These are phyloP conservation scores for Zosterops hypoxanthus DNA, from an alignment of 2,113 vertebrate species.

Conservation along the genomic window DNA sequence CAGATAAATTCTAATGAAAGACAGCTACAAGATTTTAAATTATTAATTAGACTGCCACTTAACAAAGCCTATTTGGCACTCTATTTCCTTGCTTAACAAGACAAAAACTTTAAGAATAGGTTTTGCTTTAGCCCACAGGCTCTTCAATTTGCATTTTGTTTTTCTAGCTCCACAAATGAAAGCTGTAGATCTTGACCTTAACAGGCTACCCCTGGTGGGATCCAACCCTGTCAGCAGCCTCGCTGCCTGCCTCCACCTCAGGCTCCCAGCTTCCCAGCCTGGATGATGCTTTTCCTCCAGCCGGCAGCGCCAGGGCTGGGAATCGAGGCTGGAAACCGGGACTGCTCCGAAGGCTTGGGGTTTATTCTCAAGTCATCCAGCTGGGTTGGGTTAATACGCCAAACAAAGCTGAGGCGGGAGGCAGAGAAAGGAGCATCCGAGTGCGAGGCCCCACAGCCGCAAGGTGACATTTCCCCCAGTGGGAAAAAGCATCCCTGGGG, in stretches of 20 bases:
- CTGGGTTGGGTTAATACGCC: background rate
- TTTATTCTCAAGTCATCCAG: background rate
- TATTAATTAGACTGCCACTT: slow-evolving; percentile 86
- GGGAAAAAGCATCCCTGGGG: background rate
- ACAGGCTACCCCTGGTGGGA: slow-evolving; percentile 44
- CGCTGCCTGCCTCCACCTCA: background rate
- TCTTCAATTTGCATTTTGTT: slow-evolving; percentile 76
- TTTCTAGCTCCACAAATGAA: slow-evolving; percentile 71
- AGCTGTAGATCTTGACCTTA: slow-evolving; percentile 73
- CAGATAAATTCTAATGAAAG: slow-evolving; percentile 88
- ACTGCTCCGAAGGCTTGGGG: background rate
- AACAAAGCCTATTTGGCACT: slow-evolving; percentile 83
- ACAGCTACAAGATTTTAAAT: slow-evolving; percentile 85
- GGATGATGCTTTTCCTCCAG: slow-evolving; percentile 38
- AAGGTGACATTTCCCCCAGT: slow-evolving; percentile 42
- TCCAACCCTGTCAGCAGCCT: slow-evolving; percentile 15
- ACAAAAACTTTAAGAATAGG: slow-evolving; percentile 80
- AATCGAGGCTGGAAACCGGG: background rate
- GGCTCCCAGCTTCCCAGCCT: background rate
- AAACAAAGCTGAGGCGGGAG: background rate
- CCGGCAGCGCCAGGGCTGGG: background rate
- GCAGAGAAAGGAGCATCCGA: background rate
- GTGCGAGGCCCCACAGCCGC: background rate
- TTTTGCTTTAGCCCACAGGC: slow-evolving; percentile 70
- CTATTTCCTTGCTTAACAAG: slow-evolving; percentile 83